Evolutionary conservation across 2,888 invertebrate species (phyloP).

Genomic region (Caenorhabditis sinica): DNA sequence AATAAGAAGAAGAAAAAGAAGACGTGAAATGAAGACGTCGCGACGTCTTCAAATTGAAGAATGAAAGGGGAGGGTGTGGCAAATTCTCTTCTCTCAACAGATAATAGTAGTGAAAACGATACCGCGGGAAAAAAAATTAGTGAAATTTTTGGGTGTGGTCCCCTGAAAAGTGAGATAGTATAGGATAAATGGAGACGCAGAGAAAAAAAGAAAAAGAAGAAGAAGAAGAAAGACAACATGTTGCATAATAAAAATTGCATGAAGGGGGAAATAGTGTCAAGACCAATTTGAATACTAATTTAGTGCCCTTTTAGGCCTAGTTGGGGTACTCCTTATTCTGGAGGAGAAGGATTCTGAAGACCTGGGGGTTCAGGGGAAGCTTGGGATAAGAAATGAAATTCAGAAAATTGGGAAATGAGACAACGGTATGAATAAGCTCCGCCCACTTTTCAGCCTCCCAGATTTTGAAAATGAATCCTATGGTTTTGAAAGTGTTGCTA

Average conservation of each 20-base stretch:
- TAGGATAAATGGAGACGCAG: background rate
- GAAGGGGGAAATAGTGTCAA: slow-evolving; percentile 36
- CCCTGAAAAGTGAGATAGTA: no score
- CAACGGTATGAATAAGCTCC: background rate
- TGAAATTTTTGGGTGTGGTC: no score
- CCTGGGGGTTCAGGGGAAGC: no score
- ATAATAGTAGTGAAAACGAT: slow-evolving; percentile 16
- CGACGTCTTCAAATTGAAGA: slow-evolving; percentile 12
- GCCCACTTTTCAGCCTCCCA: no score
- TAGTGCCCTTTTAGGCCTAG: slow-evolving; percentile 14
- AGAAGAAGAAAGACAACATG: slow-evolving; percentile 3
- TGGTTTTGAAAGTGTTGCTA: no score
- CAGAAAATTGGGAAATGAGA: background rate
- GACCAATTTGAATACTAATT: slow-evolving; percentile 62
- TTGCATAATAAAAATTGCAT: slow-evolving; percentile 13
- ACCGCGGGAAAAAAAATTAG: slow-evolving; percentile 1
- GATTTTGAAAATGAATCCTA: no score
- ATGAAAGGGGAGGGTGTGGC: slow-evolving; percentile 16
- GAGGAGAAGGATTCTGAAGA: background rate
- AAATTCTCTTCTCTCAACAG: background rate
- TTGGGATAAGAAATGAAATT: no score
- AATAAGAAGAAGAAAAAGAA: background rate
- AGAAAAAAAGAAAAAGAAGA: slow-evolving; percentile 4
- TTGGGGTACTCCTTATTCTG: no score
- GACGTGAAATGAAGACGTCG: slow-evolving; percentile 27